Conservation (phyloP, 1,140 invertebrate genomes). For the Leguminivora glycinivorella region DNA sequence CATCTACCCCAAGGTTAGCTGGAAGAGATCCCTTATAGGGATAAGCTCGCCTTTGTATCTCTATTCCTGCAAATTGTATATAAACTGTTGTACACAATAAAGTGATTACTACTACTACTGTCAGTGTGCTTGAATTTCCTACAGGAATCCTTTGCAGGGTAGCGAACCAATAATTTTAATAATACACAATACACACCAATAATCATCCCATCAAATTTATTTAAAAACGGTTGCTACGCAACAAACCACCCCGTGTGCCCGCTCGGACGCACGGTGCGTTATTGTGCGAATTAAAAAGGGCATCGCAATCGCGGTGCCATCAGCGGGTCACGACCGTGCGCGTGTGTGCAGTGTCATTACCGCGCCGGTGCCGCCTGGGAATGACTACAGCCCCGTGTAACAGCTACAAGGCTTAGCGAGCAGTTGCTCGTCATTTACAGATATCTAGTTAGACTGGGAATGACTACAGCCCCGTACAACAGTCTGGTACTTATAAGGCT, state of each 20-base stretch:
- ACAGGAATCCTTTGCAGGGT: too few relatives aligned
- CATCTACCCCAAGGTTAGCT: too few relatives aligned
- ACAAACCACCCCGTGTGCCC: slow-evolving; percentile 2
- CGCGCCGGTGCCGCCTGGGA: slow-evolving; percentile 32
- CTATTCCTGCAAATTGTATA: too few relatives aligned
- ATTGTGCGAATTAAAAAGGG: slow-evolving; percentile 70
- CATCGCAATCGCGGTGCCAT: slow-evolving; percentile 49
- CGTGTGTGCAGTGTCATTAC: slow-evolving; percentile 47
- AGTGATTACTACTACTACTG: too few relatives aligned
- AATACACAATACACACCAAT: too few relatives aligned
- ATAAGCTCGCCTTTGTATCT: too few relatives aligned
- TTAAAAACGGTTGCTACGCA: not conserved
- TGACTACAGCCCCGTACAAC: not conserved
- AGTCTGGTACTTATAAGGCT: too few relatives aligned
- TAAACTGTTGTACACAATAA: too few relatives aligned
- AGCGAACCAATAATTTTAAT: too few relatives aligned
- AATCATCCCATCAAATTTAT: too few relatives aligned
- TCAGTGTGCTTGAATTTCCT: too few relatives aligned
- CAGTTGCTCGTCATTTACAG: not conserved
- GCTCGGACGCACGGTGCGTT: slow-evolving; percentile 57
- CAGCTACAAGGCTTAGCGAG: not conserved
- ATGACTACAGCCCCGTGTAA: not conserved
- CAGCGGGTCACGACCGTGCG: slow-evolving; percentile 58
- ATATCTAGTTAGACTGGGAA: not conserved
- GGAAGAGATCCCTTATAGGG: too few relatives aligned